Evolutionary conservation across 1,140 invertebrate species (phyloP).

Genomic region (Pachyrhynchus sulphureomaculatus): DNA sequence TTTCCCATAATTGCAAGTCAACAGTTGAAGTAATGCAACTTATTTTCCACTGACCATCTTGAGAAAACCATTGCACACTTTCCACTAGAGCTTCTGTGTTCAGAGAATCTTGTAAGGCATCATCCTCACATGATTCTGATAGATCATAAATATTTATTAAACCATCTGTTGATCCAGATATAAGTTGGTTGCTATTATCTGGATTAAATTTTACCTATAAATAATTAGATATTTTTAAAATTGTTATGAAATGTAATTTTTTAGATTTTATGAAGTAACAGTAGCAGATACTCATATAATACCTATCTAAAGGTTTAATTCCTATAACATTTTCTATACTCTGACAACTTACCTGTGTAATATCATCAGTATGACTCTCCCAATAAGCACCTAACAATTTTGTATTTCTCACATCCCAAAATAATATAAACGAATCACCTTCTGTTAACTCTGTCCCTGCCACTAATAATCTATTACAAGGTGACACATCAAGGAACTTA

Average conservation of each 20-base stretch:
- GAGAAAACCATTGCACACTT: conserved; percentile 56
- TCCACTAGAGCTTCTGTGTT: conserved; percentile 83
- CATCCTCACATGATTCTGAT: conserved; percentile 71
- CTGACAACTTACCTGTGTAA: conserved; percentile 70
- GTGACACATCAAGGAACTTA: conserved; percentile 75
- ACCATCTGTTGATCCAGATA: conserved; percentile 80
- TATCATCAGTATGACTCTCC: conserved; percentile 83
- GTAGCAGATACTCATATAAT: no score
- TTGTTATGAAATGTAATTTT: no score
- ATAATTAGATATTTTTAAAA: neutral
- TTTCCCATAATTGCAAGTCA: conserved; percentile 70
- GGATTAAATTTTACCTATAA: conserved; percentile 68
- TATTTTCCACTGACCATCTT: conserved; percentile 55
- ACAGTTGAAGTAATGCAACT: conserved; percentile 71
- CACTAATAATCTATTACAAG: conserved; percentile 69
- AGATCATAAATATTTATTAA: conserved; percentile 86
- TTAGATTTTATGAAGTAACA: no score
- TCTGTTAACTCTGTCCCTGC: conserved; percentile 73
- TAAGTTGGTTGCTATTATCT: conserved; percentile 65
- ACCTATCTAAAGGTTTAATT: no score
- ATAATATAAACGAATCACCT: conserved; percentile 74
- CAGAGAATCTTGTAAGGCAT: conserved; percentile 76
- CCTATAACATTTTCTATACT: no score
- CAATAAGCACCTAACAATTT: conserved; percentile 79
- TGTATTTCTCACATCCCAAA: conserved; percentile 75